Evolutionary conservation across 1,140 invertebrate genomes (phyloP).

Genomic region (Apis dorsata): DNA sequence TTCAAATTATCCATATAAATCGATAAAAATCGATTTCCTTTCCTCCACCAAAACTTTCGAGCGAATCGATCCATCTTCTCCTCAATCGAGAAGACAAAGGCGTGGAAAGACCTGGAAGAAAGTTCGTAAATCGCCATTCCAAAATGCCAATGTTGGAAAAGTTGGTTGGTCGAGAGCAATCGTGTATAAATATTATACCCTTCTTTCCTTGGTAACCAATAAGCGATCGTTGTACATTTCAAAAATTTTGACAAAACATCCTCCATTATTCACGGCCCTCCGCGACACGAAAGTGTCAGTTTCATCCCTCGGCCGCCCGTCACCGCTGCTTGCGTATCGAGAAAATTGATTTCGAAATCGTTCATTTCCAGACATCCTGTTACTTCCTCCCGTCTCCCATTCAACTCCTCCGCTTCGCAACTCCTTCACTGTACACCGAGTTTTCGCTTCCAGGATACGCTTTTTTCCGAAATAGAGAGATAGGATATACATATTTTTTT

Average conservation of each 20-base stretch:
- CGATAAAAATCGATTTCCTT: no score
- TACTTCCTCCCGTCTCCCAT: constrained; percentile 42
- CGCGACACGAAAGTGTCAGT: constrained; percentile 64
- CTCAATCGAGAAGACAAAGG: no score
- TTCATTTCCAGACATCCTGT: constrained; percentile 57
- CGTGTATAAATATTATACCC: constrained; percentile 21
- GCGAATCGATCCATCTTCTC: no score
- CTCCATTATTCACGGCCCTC: constrained; percentile 76
- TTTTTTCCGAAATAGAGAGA: no score
- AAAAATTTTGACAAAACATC: constrained; percentile 72
- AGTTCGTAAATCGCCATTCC: constrained; percentile 24
- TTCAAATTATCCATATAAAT: no score
- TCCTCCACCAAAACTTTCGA: no score
- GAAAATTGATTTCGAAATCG: constrained; percentile 68
- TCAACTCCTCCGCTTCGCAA: no score
- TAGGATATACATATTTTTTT: no score
- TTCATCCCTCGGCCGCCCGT: constrained; percentile 61
- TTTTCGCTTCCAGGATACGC: no score
- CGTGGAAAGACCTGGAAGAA: background rate
- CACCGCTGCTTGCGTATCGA: constrained; percentile 47
- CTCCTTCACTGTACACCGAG: no score
- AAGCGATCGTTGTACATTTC: constrained; percentile 54
- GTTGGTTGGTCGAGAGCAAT: constrained; percentile 6
- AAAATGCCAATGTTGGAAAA: background rate
- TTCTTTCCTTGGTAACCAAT: constrained; percentile 42